Evolutionary conservation across 2,888 invertebrate species (phyloP).

Genomic region (Cynaeus angustus): DNA sequence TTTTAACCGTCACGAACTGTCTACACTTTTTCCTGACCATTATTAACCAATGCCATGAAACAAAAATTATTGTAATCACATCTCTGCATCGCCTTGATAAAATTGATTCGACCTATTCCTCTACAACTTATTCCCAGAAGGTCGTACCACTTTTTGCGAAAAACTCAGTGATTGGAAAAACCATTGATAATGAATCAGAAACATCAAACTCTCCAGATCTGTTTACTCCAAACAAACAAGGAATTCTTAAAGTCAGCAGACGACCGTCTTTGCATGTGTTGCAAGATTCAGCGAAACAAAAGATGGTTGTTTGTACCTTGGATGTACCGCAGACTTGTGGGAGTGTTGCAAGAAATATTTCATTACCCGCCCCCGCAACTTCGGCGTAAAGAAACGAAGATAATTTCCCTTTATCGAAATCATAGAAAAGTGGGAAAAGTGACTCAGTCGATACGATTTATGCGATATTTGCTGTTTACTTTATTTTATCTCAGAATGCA

Average conservation of each 20-base stretch:
- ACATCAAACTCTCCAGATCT: too few relatives aligned
- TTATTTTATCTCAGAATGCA: neutral
- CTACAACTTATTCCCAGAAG: too few relatives aligned
- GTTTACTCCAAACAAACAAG: too few relatives aligned
- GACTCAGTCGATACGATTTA: neutral
- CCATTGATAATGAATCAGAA: too few relatives aligned
- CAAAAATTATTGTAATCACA: too few relatives aligned
- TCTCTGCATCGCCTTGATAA: too few relatives aligned
- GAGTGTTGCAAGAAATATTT: conserved; percentile 38
- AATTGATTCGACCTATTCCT: too few relatives aligned
- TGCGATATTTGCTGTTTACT: conserved; percentile 1
- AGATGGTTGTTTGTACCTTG: conserved; percentile 25
- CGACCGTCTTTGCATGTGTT: conserved; percentile 21
- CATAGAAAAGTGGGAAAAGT: neutral
- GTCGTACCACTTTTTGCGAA: too few relatives aligned
- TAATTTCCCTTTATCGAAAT: conserved; percentile 6
- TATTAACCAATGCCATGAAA: too few relatives aligned
- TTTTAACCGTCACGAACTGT: too few relatives aligned
- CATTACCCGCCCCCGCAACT: conserved; percentile 33
- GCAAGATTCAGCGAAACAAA: conserved; percentile 38
- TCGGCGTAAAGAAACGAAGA: neutral
- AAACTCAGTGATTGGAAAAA: too few relatives aligned
- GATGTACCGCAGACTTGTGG: conserved; percentile 30
- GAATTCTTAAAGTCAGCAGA: conserved; percentile 15
- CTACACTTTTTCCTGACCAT: too few relatives aligned